Base-by-base conservation (phyloP, 2,113 vertebrate species). In the Cyprinodon brontotheroides region DNA sequence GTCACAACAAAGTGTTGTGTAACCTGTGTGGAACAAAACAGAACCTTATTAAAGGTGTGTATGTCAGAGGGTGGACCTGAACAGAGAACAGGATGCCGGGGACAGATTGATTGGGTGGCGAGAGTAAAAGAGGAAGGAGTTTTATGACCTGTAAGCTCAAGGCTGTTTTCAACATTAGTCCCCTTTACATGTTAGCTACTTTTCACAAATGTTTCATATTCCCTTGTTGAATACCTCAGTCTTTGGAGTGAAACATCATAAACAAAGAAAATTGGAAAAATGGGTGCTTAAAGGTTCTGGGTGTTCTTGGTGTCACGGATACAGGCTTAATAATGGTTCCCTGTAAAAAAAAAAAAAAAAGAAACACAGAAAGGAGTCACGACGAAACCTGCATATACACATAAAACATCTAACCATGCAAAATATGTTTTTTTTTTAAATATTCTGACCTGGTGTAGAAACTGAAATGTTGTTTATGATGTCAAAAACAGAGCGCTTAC, bases 31-130 rank as follows among this genome's bases (percentile, higher is more conserved):
- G 79, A 74, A 78, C 78, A 78, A 83, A 83, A 77, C 43, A 68
- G 43, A 77, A 75, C 63, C 86, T 81, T 77, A 67, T 88, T 73
- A 77, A 80, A 61, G 17, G 50, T 57, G 64, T 62, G 66, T 70
- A 53, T 67, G 69, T 81, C 60, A 12, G 17, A 68, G 71, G 75
- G 77, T 61, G 80, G 87, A 84, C 61, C 74, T 36, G 62, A 70
- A 77, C 65, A 71, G 65, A 41, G 67, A 72, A 50, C 77, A 74
- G 77, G 68, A 70, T 45, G 29, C 79, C 70, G 37, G 79, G 48
- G 74, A 71, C 80, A 77, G 89, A 90, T 86, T 89, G 84, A 92
- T 86, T 84, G 57, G 83, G 89, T 92, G 89, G 88, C 87, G 43
- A 78, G 84, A 81, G 79, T 87, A 65, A 45, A 59, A 66, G 64